These are phyloP conservation scores for Phalacrocorax brasilianus DNA, from an alignment of 2,113 vertebrate species.

Conservation along the genomic window DNA sequence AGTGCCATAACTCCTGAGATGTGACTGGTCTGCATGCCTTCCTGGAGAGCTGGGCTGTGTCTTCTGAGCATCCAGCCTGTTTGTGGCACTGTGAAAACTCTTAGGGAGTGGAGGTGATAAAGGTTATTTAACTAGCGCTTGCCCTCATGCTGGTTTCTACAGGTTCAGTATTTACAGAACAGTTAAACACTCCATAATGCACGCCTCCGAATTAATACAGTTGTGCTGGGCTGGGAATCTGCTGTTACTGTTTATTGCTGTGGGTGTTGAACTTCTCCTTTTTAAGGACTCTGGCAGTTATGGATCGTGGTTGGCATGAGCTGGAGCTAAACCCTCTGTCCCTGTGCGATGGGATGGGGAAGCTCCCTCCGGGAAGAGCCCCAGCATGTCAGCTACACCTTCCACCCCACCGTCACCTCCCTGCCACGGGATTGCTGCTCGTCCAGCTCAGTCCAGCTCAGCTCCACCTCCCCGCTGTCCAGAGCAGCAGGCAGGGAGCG, in stretches of 20 bases:
- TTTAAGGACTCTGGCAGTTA: not conserved
- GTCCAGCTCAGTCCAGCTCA: not conserved
- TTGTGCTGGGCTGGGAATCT: not conserved
- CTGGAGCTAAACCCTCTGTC: not conserved
- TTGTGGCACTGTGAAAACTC: not conserved
- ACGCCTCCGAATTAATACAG: not conserved
- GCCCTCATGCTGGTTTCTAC: not conserved
- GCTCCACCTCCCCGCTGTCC: not conserved
- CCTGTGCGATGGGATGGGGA: not conserved
- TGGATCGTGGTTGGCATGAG: not conserved
- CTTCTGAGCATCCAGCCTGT: not conserved
- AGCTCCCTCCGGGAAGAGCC: not conserved
- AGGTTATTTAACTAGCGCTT: not conserved
- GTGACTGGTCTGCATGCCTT: not conserved
- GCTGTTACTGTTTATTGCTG: not conserved
- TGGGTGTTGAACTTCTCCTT: not conserved
- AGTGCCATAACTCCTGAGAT: not conserved
- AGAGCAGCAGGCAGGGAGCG: not conserved
- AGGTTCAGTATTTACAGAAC: not conserved
- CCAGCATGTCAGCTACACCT: not conserved
- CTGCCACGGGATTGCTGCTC: not conserved
- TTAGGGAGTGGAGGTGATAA: not conserved
- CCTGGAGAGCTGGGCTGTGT: not conserved
- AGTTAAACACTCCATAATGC: not conserved
- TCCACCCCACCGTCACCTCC: not conserved